phyloP scores from a whole-genome alignment of 2,888 invertebrate genomes.

The Philereme transversata region DNA sequence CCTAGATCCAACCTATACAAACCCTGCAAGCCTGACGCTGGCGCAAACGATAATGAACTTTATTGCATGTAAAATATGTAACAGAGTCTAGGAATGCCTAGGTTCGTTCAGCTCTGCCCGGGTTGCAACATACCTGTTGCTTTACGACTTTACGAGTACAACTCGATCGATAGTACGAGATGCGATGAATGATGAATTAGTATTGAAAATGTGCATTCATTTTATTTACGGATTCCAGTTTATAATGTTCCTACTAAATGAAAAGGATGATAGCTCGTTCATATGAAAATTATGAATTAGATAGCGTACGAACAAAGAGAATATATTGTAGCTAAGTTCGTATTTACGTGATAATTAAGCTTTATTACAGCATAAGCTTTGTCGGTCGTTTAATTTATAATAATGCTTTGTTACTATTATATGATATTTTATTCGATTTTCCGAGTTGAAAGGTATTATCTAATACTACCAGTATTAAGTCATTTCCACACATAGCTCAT shows the following conservation, averaged over 20 bases:
- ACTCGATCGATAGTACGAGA: conserved; percentile 50
- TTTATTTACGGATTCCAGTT: conserved; percentile 8
- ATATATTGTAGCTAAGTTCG: neutral
- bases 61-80: conserved; percentile 40
- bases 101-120: conserved; percentile 15
- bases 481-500: too few species aligned
- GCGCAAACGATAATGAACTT: conserved; percentile 52
- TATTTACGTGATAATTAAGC: neutral
- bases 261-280: conserved; percentile 2
- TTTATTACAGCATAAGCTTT: neutral
- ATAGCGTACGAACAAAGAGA: conserved; percentile 8
- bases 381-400: too few species aligned
- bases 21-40: conserved; percentile 37
- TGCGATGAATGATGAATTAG: conserved; percentile 6
- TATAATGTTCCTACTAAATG: neutral
- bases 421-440: too few species aligned
- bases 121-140: conserved; percentile 54
- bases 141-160: conserved; percentile 21
- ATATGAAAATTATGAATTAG: conserved; percentile 5
- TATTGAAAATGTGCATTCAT: conserved; percentile 7
- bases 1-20: conserved; percentile 60
- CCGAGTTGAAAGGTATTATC: too few species aligned
- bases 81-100: conserved; percentile 39
- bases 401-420: too few species aligned
- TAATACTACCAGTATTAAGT: too few species aligned